A percentile compares a stretch with the other conserved stretches of the same genome.
These are phyloP conservation scores for Rhyacophila brunnea DNA, from an alignment of 1,140 invertebrate genomes.

Conservation along the genomic window DNA sequence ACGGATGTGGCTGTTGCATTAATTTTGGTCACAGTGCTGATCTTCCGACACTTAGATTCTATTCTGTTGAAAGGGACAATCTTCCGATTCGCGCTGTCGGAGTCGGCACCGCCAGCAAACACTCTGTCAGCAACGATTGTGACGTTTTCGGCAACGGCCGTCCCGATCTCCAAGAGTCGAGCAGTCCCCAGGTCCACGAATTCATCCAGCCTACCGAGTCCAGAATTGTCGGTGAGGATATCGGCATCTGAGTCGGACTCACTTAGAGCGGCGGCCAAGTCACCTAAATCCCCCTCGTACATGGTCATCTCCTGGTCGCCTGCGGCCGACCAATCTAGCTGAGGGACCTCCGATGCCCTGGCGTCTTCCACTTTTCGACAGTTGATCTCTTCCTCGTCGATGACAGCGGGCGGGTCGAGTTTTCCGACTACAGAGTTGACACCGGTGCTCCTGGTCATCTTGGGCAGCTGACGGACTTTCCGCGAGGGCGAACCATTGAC, in stretches of 20 bases:
- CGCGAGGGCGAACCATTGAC: slow-evolving; percentile 52
- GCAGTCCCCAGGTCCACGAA: slow-evolving; percentile 45
- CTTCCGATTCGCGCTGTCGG: slow-evolving; percentile 23
- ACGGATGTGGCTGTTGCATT: background rate
- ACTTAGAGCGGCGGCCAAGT: slow-evolving; percentile 38
- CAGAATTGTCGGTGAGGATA: slow-evolving; percentile 38
- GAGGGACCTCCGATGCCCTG: slow-evolving; percentile 11
- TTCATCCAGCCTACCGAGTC: slow-evolving; percentile 50
- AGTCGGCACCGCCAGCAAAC: slow-evolving; percentile 13
- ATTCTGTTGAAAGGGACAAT: slow-evolving; percentile 37
- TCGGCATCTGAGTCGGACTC: slow-evolving; percentile 45
- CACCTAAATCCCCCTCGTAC: slow-evolving; percentile 48
- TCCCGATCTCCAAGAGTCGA: slow-evolving; percentile 16
- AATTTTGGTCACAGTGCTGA: background rate
- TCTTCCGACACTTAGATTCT: slow-evolving; percentile 35
- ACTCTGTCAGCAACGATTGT: slow-evolving; percentile 28
- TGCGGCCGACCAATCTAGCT: slow-evolving; percentile 39
- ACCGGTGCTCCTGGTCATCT: slow-evolving; percentile 35
- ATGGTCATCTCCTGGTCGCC: slow-evolving; percentile 50
- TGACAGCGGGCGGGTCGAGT: slow-evolving; percentile 40
- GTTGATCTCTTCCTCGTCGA: slow-evolving; percentile 39
- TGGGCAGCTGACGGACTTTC: slow-evolving; percentile 49
- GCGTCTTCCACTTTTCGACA: slow-evolving; percentile 22
- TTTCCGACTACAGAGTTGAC: no score
- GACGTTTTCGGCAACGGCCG: slow-evolving; percentile 40